These are phyloP conservation scores for Chouioia cunea DNA, from an alignment of 2,888 invertebrate genomes.

Conservation along the genomic window DNA sequence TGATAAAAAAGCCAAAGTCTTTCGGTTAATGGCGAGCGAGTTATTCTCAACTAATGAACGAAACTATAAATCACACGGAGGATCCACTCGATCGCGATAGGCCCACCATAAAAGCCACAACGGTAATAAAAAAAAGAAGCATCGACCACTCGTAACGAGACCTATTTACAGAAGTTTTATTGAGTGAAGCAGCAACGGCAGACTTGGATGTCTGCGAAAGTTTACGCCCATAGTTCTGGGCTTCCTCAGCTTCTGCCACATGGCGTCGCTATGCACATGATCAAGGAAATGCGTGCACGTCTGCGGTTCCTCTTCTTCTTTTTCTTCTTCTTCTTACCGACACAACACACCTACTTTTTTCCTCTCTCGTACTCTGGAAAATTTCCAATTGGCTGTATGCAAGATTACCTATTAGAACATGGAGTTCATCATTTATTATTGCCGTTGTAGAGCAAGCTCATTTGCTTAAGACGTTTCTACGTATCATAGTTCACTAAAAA, in stretches of 20 bases:
- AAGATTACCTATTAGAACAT: background rate
- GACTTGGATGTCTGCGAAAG: constrained; percentile 4
- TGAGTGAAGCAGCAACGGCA: constrained; percentile 26
- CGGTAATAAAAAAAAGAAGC: background rate
- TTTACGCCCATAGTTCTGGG: constrained; percentile 43
- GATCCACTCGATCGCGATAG: too few species aligned
- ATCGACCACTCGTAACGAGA: constrained; percentile 24
- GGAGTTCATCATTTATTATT: too few species aligned
- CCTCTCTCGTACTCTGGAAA: too few species aligned
- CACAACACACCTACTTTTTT: constrained; percentile 15
- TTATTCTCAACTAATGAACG: constrained; percentile 15
- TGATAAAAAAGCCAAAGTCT: too few species aligned
- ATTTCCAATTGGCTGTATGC: background rate
- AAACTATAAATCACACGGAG: constrained; percentile 3
- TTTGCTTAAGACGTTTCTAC: too few species aligned
- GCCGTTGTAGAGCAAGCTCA: too few species aligned
- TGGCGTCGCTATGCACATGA: constrained; percentile 3
- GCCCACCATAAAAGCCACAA: background rate
- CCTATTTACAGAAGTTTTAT: constrained; percentile 47
- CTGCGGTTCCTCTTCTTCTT: constrained; percentile 13
- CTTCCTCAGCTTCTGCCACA: constrained; percentile 15
- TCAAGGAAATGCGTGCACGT: background rate
- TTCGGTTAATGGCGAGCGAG: background rate
- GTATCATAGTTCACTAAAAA: background rate
- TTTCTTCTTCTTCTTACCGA: background rate